Evolutionary conservation across 1,140 invertebrate genomes (phyloP).

Genomic region (Hermetia illucens): DNA sequence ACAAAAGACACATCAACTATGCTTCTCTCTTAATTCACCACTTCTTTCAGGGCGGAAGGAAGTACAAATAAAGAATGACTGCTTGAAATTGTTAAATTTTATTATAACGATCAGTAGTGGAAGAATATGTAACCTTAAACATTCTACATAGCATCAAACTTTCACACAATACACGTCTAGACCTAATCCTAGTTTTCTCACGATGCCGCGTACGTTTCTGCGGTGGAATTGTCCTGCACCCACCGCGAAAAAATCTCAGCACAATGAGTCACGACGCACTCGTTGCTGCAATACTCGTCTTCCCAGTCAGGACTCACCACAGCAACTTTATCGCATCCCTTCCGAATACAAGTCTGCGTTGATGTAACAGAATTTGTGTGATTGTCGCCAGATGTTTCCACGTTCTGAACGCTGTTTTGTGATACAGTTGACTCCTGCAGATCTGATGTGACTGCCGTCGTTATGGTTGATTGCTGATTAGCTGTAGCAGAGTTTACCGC

Average conservation of each 20-base stretch:
- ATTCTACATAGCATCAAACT: too few species aligned
- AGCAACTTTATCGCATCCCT: conserved; percentile 80
- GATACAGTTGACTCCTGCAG: not conserved
- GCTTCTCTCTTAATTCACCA: too few species aligned
- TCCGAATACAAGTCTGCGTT: conserved; percentile 68
- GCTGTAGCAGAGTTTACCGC: not conserved
- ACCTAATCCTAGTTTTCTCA: too few species aligned
- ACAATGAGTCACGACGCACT: conserved; percentile 94
- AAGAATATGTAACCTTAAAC: too few species aligned
- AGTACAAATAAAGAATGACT: too few species aligned
- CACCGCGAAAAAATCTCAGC: conserved; percentile 34
- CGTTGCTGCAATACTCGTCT: conserved; percentile 93
- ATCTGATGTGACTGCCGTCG: conserved; percentile 2
- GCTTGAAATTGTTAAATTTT: too few species aligned
- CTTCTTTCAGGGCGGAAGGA: too few species aligned
- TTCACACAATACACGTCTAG: too few species aligned
- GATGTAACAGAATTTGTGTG: too few species aligned
- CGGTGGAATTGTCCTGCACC: conserved; percentile 19
- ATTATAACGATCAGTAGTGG: too few species aligned
- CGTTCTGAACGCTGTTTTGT: conserved; percentile 13
- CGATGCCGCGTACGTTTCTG: too few species aligned
- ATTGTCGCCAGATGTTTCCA: conserved; percentile 18
- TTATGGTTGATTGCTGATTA: not conserved
- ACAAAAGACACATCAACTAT: too few species aligned
- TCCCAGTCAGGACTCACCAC: conserved; percentile 91